Conservation (phyloP, 2,113 vertebrate species). For the Taxidea taxus region DNA sequence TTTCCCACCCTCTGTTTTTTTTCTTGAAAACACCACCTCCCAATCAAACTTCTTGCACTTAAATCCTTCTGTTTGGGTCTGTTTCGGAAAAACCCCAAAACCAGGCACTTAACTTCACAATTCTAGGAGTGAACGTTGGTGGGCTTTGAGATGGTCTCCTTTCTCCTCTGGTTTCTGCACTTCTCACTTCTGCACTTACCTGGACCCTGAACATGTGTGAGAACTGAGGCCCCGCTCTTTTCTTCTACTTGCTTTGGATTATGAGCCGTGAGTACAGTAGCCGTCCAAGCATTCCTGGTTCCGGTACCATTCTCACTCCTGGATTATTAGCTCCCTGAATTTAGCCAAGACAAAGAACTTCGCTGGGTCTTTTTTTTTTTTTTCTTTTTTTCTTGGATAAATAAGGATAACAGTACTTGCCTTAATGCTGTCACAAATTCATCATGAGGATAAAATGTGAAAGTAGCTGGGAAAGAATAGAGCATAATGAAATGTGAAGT, state of each 20-base stretch:
- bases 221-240: neutral
- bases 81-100: neutral
- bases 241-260: neutral
- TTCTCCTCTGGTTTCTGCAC: neutral
- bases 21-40: neutral
- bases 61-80: neutral
- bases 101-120: neutral
- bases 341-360: neutral
- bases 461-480: neutral
- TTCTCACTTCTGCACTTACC: neutral
- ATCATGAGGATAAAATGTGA: neutral
- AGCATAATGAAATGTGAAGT: neutral
- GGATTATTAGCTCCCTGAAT: neutral
- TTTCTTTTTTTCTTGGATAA: neutral
- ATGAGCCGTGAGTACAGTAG: neutral
- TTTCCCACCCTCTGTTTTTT: neutral
- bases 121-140: neutral
- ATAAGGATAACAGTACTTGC: neutral
- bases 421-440: neutral
- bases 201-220: neutral
- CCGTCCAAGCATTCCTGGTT: neutral
- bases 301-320: neutral
- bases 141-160: neutral
- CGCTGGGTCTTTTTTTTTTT: neutral
- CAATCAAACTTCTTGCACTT: neutral